A percentile compares a stretch with the other conserved stretches of the same genome.
These are phyloP conservation scores for Acleris sparsana DNA, from an alignment of 2,888 invertebrate genomes.

Conservation along the genomic window DNA sequence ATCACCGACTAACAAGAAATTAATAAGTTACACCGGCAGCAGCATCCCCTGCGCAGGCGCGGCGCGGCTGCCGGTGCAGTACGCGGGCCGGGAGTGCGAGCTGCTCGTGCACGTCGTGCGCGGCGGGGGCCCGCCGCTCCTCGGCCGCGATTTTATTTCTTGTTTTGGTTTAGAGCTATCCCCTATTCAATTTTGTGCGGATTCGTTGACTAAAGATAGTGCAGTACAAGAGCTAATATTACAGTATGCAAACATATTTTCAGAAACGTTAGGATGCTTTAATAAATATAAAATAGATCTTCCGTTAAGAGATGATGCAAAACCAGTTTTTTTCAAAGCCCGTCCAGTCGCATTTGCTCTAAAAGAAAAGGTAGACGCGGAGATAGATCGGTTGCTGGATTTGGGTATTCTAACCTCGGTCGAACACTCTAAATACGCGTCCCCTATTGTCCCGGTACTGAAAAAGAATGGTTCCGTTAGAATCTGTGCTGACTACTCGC, in stretches of 20 bases:
- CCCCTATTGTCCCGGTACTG: conserved; percentile 1
- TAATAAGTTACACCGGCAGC: neutral
- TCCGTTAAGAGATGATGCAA: too few relatives aligned
- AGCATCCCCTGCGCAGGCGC: too few relatives aligned
- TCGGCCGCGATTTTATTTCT: conserved; percentile 40
- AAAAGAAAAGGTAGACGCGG: conserved; percentile 7
- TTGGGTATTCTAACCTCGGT: conserved; percentile 7
- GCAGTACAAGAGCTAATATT: too few relatives aligned
- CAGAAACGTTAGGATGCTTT: too few relatives aligned
- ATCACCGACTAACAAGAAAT: too few relatives aligned
- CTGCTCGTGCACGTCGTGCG: conserved; percentile 30
- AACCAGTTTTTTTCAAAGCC: conserved; percentile 29
- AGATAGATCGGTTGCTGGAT: conserved; percentile 1
- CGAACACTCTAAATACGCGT: conserved; percentile 1
- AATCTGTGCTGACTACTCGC: conserved; percentile 11
- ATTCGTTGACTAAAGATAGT: too few relatives aligned
- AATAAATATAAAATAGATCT: neutral
- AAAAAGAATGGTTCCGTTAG: conserved; percentile 4
- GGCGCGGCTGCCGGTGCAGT: neutral
- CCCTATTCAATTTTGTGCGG: too few relatives aligned
- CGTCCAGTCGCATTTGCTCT: conserved; percentile 25
- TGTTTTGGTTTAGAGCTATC: conserved; percentile 22
- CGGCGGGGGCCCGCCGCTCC: conserved; percentile 9
- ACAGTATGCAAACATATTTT: too few relatives aligned
- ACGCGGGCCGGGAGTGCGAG: too few relatives aligned